A percentile compares a stretch with the other conserved stretches of the same genome.
These are phyloP conservation scores for Myrmophylax atrothorax DNA, from an alignment of 2,113 vertebrate genomes.

Conservation along the genomic window DNA sequence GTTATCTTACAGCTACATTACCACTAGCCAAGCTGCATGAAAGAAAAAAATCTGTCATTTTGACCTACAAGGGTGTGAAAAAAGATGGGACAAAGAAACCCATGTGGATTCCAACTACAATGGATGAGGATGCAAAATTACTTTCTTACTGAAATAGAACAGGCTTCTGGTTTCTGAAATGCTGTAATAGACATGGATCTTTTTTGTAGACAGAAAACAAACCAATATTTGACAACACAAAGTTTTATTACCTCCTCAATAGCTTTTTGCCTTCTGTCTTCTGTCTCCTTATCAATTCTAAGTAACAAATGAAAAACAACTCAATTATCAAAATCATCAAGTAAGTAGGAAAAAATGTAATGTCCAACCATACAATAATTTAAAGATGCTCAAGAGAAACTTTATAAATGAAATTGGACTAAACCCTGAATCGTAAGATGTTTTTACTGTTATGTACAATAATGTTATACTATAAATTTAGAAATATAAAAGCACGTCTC, in stretches of 20 bases:
- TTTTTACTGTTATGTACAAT: background rate
- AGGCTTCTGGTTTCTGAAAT: background rate
- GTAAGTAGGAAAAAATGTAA: background rate
- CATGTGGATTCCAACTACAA: background rate
- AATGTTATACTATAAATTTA: background rate
- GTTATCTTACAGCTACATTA: background rate
- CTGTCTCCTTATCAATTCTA: constrained; percentile 90
- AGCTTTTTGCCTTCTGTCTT: constrained; percentile 93
- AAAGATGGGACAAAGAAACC: background rate
- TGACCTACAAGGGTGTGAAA: background rate
- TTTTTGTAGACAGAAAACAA: background rate
- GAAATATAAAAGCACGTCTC: background rate
- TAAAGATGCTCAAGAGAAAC: background rate
- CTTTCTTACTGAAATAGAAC: background rate
- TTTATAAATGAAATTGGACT: background rate
- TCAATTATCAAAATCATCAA: constrained; percentile 60
- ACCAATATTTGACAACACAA: background rate
- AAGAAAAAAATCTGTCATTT: background rate
- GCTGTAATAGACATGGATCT: fast-evolving
- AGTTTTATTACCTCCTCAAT: constrained; percentile 90
- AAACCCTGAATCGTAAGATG: background rate
- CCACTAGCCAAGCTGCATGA: background rate
- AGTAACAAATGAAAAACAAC: constrained; percentile 61
- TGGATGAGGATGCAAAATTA: background rate
- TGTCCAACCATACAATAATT: background rate